A percentile compares a stretch with the other conserved stretches of the same genome.
Conservation (phyloP, 2,888 invertebrate species). For the Phrixothrix hirtus region DNA sequence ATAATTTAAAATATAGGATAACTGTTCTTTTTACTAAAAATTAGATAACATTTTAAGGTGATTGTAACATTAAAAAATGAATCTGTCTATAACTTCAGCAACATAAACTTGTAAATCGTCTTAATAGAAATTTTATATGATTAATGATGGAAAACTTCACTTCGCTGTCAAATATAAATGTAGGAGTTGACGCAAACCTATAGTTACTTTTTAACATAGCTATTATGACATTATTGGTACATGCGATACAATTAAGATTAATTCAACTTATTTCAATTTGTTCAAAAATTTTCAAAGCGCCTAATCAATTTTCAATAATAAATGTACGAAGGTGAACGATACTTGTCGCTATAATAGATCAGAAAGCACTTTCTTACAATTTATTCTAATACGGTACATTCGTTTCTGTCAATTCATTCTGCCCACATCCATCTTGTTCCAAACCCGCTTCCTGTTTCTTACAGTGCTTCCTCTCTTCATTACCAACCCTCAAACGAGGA, state of each 20-base stretch:
- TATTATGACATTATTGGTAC: not conserved
- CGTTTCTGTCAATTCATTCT: slow-evolving; percentile 31
- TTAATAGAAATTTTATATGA: slow-evolving; percentile 8
- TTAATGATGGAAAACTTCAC: slow-evolving; percentile 7
- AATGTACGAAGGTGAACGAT: slow-evolving; percentile 6
- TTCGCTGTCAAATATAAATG: slow-evolving; percentile 6
- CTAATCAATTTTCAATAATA: slow-evolving; percentile 7
- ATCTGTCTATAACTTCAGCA: too few relatives aligned
- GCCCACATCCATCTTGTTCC: slow-evolving; percentile 31
- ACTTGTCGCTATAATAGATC: slow-evolving; percentile 15
- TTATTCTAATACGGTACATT: slow-evolving; percentile 30
- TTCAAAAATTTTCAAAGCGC: not conserved
- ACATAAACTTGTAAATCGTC: too few relatives aligned
- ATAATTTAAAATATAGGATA: too few relatives aligned
- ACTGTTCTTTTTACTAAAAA: not conserved
- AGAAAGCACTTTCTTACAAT: slow-evolving; percentile 18
- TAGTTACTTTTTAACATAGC: not conserved
- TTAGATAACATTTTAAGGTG: not conserved
- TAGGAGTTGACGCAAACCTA: not conserved
- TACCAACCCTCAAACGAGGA: slow-evolving; percentile 20
- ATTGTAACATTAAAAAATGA: not conserved
- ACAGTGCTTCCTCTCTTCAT: slow-evolving; percentile 28
- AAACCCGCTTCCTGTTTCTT: slow-evolving; percentile 31
- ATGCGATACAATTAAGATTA: too few relatives aligned
- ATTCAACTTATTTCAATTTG: too few relatives aligned